Percentiles rank a stretch among this genome's conserved stretches.
Conservation (phyloP, 2,888 invertebrate genomes). For the Drosophila gaucha region DNA sequence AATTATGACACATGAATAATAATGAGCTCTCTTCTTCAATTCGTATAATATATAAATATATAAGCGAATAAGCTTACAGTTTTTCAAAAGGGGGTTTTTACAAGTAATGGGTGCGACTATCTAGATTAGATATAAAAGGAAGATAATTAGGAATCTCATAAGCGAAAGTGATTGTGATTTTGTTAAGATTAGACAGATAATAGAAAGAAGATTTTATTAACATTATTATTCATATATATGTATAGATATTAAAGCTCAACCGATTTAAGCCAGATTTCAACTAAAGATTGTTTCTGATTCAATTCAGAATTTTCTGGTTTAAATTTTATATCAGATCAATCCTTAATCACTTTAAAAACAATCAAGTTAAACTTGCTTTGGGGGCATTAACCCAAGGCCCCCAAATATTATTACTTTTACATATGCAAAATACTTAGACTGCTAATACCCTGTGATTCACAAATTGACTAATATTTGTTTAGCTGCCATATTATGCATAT, state of each 20-base stretch:
- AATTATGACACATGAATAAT: constrained; percentile 37
- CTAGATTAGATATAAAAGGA: neutral
- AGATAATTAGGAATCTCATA: constrained; percentile 21
- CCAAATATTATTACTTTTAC: neutral
- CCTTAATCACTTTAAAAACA: neutral
- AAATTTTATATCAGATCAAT: neutral
- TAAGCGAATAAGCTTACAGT: too few relatives aligned
- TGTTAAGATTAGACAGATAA: neutral
- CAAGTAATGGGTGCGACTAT: too few relatives aligned
- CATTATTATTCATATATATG: neutral
- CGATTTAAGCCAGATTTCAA: too few relatives aligned
- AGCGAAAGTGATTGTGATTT: constrained; percentile 27
- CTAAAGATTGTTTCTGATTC: too few relatives aligned
- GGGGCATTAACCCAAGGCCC: neutral
- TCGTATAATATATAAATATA: too few relatives aligned
- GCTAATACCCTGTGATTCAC: constrained; percentile 4
- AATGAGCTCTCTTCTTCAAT: constrained; percentile 23
- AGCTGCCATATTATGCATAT: neutral
- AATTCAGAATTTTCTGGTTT: too few relatives aligned
- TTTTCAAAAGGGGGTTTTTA: neutral
- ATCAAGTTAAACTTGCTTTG: neutral
- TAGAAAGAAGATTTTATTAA: neutral
- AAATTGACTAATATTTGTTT: neutral
- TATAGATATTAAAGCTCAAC: too few relatives aligned
- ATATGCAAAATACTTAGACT: neutral